Evolutionary conservation across 1,140 invertebrate genomes (phyloP), one percentile per base, ranked within the genome.

Genomic region (Heliconius hewitsoni): DNA sequence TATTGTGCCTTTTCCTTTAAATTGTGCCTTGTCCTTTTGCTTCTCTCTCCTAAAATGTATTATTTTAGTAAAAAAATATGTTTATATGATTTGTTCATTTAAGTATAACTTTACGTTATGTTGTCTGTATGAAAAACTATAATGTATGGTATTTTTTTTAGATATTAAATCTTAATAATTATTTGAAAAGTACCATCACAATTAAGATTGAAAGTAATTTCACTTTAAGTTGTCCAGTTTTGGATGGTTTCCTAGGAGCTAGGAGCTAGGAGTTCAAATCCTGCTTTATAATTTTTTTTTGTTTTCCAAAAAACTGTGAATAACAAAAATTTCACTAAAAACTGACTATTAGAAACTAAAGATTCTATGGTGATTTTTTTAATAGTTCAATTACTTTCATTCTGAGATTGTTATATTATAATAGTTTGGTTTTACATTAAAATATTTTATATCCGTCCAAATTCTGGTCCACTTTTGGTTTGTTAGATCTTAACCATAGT

Each of bases 401-500:
- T 57, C n/a, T 57, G 55, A 23, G 2, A 19, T 57, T 57, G 55
- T 19, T 9, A 57, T 57, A 3, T 57, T 57, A 27, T 66, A 30
- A n/a, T 57, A 5, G 2, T 66, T 66, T 66, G 60, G 60, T 66
- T 66, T 66, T 66, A 66, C 13, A 13, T 66, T 66, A 77, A 72
- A 27, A 66, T 66, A 66, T 66, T 27, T 66, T 80, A 57, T 76
- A 80, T 87, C 87, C 86, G 86, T 89, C 86, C 86, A 89, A 84
- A 78, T 77, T 87, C 86, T 89, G 86, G 86, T 89, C 87, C 73
- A 34, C 46, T 70, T 74, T 79, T 71, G 70, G 30, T 79, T 78
- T 42, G 9, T 66, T 66, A 52, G 73, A 74, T 42, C 78, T 74
- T 79, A 72, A 50, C 19, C 4, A 50, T 78, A 78, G 76, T 42